Percentiles rank a stretch among this genome's conserved stretches.
Evolutionary conservation across 2,113 vertebrate species (phyloP).

Genomic region (Megatriorchis doriae): DNA sequence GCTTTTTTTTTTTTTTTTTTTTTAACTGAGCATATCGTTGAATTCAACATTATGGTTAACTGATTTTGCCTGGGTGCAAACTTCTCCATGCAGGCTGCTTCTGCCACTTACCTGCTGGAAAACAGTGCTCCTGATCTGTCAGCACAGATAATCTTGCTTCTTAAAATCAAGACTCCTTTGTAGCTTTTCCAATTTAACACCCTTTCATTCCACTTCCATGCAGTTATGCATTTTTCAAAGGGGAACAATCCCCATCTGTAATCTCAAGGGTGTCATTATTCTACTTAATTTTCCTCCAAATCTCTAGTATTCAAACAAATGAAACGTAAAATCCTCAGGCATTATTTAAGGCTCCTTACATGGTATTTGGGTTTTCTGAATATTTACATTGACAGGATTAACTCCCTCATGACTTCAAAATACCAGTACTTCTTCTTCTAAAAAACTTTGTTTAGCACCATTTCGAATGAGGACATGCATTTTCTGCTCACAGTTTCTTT

Average conservation of each 20-base stretch:
- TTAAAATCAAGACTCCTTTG: neutral
- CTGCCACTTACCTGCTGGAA: neutral
- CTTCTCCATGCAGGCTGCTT: neutral
- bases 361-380: neutral
- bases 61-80: neutral
- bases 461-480: neutral
- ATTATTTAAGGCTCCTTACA: neutral
- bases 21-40: neutral
- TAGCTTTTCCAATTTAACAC: neutral
- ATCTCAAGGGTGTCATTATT: neutral
- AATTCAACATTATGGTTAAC: neutral
- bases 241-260: neutral
- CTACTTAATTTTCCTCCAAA: neutral
- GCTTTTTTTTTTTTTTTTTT: too few species aligned
- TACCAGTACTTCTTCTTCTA: neutral
- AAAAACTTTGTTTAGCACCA: neutral
- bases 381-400: neutral
- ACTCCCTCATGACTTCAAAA: neutral
- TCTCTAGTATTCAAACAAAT: neutral
- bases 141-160: neutral
- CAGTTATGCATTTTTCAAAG: neutral
- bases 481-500: neutral
- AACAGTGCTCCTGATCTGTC: neutral
- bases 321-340: neutral
- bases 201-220: neutral